A percentile compares a stretch with the other conserved stretches of the same genome.
These are phyloP conservation scores for Sternarchorhynchus goeldii DNA, from an alignment of 2,797 vertebrate genomes.

Conservation along the genomic window DNA sequence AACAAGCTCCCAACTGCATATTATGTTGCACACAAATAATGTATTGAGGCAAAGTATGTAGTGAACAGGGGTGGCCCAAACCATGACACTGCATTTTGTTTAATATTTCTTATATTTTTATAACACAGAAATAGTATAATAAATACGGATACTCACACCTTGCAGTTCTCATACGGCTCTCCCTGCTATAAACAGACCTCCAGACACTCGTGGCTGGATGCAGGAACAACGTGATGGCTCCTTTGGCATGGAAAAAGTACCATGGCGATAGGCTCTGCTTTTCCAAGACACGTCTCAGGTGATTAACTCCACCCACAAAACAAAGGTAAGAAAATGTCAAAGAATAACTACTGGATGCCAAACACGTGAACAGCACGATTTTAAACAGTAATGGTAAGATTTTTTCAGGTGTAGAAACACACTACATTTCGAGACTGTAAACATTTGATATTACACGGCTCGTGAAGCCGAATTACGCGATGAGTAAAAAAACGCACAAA, in stretches of 20 bases:
- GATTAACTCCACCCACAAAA: slow-evolving; percentile 56
- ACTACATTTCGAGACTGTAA: background rate
- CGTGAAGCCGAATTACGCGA: background rate
- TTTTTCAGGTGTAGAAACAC: background rate
- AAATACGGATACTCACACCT: slow-evolving; percentile 4
- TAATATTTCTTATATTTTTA: background rate
- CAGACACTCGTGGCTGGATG: background rate
- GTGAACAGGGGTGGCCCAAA: background rate
- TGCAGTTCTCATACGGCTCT: background rate
- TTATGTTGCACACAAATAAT: slow-evolving; percentile 23
- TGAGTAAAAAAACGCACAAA: background rate
- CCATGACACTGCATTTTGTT: slow-evolving; percentile 11
- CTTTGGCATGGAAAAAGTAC: slow-evolving; percentile 54
- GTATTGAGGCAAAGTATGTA: slow-evolving; percentile 5
- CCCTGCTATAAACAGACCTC: background rate
- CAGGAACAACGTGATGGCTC: slow-evolving; percentile 9
- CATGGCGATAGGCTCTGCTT: slow-evolving; percentile 50
- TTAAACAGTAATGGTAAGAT: background rate
- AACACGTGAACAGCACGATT: background rate
- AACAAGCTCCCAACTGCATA: background rate
- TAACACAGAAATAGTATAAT: background rate
- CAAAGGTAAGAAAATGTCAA: slow-evolving; percentile 21
- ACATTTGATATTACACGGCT: background rate
- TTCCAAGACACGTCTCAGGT: slow-evolving; percentile 58
- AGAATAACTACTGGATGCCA: background rate